phyloP scores from a whole-genome alignment of 2,113 vertebrate genomes.

The Thunnus maccoyii region DNA sequence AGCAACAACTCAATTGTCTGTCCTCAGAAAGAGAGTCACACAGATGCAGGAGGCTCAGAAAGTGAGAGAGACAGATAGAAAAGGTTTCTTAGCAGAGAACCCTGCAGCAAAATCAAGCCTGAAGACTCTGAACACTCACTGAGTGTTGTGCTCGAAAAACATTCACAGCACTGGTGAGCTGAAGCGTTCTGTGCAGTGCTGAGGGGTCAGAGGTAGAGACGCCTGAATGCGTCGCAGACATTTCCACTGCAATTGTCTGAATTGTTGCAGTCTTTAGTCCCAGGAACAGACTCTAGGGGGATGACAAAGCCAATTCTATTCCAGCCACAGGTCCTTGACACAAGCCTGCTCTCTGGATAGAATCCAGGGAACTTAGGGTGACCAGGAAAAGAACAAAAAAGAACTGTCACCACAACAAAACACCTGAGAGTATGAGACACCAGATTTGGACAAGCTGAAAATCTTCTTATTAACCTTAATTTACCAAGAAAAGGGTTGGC shows the following conservation, averaged over 20 bases:
- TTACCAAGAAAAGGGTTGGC: not conserved
- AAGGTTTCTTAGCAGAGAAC: constrained; percentile 39
- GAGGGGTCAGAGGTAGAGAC: constrained; percentile 53
- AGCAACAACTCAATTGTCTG: constrained; percentile 47
- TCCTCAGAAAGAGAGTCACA: constrained; percentile 33
- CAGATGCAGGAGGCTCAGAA: not conserved
- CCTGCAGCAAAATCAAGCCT: constrained; percentile 61
- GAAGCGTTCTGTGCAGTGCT: constrained; percentile 14
- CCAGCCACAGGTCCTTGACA: constrained; percentile 46
- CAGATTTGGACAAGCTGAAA: constrained; percentile 4
- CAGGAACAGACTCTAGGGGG: constrained; percentile 27
- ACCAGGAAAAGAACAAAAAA: constrained; percentile 29
- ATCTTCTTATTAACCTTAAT: constrained; percentile 11
- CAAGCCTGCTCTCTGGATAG: constrained; percentile 37
- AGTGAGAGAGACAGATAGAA: constrained; percentile 6
- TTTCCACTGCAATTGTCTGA: constrained; percentile 53
- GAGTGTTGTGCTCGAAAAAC: constrained; percentile 65
- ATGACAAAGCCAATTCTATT: constrained; percentile 59
- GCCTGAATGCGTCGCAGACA: constrained; percentile 47
- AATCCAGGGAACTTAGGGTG: constrained; percentile 40
- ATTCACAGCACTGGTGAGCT: constrained; percentile 38
- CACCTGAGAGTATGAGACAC: not conserved
- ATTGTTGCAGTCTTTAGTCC: constrained; percentile 56
- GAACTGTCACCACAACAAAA: constrained; percentile 3
- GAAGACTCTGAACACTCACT: constrained; percentile 45